Base-by-base conservation (phyloP, 1,140 invertebrate species). In the Heliothis subflexa region DNA sequence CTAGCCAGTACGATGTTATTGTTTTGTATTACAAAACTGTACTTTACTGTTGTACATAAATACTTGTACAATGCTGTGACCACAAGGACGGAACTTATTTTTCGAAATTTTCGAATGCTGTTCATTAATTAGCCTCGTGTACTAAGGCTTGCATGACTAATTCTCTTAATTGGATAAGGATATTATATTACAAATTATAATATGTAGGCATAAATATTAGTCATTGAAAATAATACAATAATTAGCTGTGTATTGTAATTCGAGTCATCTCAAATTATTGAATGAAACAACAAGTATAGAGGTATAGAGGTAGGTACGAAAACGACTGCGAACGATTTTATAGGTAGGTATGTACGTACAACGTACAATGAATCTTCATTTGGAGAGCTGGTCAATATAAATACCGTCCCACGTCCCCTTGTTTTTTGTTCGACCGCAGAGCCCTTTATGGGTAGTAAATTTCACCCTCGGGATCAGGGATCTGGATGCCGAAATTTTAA, bases 401-500 rank as follows among this genome's bases (percentile, higher is more conserved):
- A 16, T 25, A 21, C 14, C 13, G 18, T 28, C 71, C 71, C 62
- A 11, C 13, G 18, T 28, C 71, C 71, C 62, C 74, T 57, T 77
- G 28, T 55, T 66, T 82, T 83, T 82, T 80, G 80, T 85, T 78
- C 73, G 81, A 84, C 81, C 85, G 79, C 83, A 84, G 83, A 78
- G 80, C 62, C 62, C 62, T 80, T 83, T 84, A 84, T 85, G 78
- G 80, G 79, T 82, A 81, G 87, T 85, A 88, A 84, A 87, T 83
- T 82, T 86, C 84, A 66, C 83, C 86, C 85, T 82, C 70, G 81
- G 78, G 81, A 75, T 59, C 62, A 40, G 74, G 71, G 80, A 74
- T 59, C 78, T 66, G 87, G 88, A 90, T 40, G 33, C 33, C 33
- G 33, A 40, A 40, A 40, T 89, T 93, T 90, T 92, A 93, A 92